Evolutionary conservation across 2,888 invertebrate genomes (phyloP).

Genomic region (Stomorhina lunata): DNA sequence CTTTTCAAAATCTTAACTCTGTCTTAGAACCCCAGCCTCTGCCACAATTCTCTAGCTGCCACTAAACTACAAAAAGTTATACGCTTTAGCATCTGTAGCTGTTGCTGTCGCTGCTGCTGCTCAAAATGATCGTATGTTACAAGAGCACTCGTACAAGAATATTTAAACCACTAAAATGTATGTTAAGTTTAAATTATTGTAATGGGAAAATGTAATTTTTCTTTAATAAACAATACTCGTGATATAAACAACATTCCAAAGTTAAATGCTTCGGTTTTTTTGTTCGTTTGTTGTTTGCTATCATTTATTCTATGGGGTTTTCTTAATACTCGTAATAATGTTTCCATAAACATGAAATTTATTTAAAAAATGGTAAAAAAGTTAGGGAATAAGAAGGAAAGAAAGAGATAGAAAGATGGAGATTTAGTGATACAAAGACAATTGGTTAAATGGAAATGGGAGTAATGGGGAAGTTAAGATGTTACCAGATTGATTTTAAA

Average conservation of each 20-base stretch:
- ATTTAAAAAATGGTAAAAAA: neutral
- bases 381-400: neutral
- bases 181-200: constrained; percentile 58
- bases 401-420: too few relatives aligned
- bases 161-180: constrained; percentile 55
- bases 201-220: constrained; percentile 59
- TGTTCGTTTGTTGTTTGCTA: neutral
- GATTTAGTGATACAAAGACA: neutral
- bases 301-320: neutral
- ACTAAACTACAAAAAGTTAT: too few relatives aligned
- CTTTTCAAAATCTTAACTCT: too few relatives aligned
- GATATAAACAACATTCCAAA: constrained; percentile 62
- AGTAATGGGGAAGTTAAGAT: too few relatives aligned
- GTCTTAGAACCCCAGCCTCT: too few relatives aligned
- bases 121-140: neutral
- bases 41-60: too few relatives aligned
- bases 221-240: constrained; percentile 62
- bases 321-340: neutral
- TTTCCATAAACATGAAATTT: neutral
- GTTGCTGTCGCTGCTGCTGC: too few relatives aligned
- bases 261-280: constrained; percentile 12
- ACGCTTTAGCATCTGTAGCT: too few relatives aligned
- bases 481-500: too few relatives aligned
- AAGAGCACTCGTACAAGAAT: constrained; percentile 2
- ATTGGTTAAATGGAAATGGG: too few relatives aligned